Conservation (phyloP, 1,140 invertebrate genomes). For the Penaeus chinensis region DNA sequence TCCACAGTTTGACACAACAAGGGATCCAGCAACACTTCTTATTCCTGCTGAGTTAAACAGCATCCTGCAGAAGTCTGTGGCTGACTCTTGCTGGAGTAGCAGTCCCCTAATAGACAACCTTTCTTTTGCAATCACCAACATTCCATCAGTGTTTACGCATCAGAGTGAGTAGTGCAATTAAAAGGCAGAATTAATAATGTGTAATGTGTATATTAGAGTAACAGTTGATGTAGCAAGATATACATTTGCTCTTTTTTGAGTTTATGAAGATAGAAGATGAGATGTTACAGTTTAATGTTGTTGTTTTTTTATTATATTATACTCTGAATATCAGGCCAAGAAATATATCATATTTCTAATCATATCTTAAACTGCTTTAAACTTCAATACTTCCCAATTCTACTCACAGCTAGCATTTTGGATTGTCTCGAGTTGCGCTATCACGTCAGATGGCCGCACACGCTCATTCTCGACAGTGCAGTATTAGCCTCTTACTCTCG, state of each 20-base stretch:
- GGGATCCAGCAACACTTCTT: slow-evolving; percentile 20
- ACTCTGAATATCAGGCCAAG: no score
- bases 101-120: slow-evolving; percentile 37
- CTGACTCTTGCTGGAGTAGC: slow-evolving; percentile 43
- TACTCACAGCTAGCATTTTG: slow-evolving; percentile 33
- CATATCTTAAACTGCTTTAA: no score
- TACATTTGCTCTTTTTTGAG: no score
- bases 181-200: no score
- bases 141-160: slow-evolving; percentile 27
- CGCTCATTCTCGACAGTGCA: slow-evolving; percentile 32
- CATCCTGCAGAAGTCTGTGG: slow-evolving; percentile 24
- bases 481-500: slow-evolving; percentile 37
- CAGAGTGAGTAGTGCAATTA: not conserved
- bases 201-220: no score
- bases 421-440: slow-evolving; percentile 49
- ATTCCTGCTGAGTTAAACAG: slow-evolving; percentile 31
- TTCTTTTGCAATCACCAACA: slow-evolving; percentile 37
- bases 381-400: not conserved
- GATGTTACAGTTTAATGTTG: no score
- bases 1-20: slow-evolving; percentile 10
- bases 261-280: no score
- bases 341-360: no score
- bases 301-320: no score
- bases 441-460: slow-evolving; percentile 46
- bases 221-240: no score